These are phyloP conservation scores for Campylomormyrus numenius DNA, from an alignment of 2,113 vertebrate species.

Conservation along the genomic window DNA sequence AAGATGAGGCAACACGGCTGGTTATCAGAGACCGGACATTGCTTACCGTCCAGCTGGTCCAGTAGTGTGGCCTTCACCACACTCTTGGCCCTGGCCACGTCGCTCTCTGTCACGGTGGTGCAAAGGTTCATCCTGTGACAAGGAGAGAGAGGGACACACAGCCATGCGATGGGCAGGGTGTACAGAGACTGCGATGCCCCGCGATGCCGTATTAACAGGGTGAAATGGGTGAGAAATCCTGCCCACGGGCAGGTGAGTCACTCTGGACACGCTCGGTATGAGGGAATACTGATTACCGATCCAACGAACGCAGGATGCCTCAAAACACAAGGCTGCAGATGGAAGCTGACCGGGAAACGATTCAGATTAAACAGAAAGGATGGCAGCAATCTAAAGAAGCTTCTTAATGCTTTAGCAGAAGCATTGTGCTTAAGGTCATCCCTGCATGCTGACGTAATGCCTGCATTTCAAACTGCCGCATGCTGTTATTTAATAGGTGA, in stretches of 20 bases:
- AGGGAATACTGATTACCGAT: background rate
- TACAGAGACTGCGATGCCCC: background rate
- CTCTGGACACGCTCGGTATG: background rate
- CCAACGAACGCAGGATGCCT: background rate
- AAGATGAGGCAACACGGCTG: background rate
- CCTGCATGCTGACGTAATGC: background rate
- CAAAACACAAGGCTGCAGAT: too few relatives aligned
- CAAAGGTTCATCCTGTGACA: conserved; percentile 85
- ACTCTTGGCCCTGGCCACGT: conserved; percentile 78
- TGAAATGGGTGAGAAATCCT: background rate
- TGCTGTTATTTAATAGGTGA: background rate
- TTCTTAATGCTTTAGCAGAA: background rate
- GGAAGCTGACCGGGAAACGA: too few relatives aligned
- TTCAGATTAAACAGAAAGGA: background rate
- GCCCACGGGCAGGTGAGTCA: background rate
- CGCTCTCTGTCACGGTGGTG: conserved; percentile 85
- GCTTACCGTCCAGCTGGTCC: conserved; percentile 80
- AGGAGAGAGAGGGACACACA: too few relatives aligned
- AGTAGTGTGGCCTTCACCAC: conserved; percentile 73
- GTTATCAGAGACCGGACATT: background rate
- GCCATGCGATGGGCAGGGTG: too few relatives aligned
- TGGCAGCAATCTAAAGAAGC: background rate
- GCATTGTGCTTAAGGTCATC: background rate
- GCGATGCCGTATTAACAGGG: background rate
- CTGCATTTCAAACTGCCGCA: background rate